Evolutionary conservation across 2,113 vertebrate genomes (phyloP).

Genomic region (Pluvianellus socialis): DNA sequence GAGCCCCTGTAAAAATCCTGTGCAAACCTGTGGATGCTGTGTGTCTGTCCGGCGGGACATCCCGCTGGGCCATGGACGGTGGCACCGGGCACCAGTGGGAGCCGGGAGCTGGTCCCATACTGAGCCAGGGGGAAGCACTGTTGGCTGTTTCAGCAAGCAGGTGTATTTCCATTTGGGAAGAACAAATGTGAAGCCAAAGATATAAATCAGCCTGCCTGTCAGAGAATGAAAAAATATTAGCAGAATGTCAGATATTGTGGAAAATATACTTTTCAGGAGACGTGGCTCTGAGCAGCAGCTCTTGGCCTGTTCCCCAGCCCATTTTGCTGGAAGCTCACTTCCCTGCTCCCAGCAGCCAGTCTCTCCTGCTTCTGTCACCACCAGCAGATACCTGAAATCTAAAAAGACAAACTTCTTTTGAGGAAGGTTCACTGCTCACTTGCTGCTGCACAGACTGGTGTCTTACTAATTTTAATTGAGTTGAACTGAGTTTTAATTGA

Average conservation of each 20-base stretch:
- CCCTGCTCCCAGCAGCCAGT: background rate
- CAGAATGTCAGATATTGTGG: background rate
- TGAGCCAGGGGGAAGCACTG: background rate
- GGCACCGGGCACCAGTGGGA: background rate
- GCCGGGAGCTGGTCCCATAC: background rate
- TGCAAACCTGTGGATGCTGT: accelerated
- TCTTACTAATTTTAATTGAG: background rate
- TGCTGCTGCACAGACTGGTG: background rate
- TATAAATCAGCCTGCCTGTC: background rate
- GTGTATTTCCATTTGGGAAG: background rate
- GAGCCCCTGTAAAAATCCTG: background rate
- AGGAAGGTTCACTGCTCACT: background rate
- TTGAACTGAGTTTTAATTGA: too few species aligned
- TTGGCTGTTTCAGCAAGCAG: background rate
- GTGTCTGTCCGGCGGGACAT: accelerated
- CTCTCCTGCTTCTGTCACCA: background rate
- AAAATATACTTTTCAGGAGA: background rate
- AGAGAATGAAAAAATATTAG: background rate
- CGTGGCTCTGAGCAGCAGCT: background rate
- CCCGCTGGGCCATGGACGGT: background rate
- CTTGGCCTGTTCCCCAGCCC: accelerated
- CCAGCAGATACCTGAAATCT: background rate
- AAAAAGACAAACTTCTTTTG: background rate
- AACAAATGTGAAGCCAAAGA: background rate
- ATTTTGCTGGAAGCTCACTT: background rate